Base-by-base conservation (phyloP, 2,113 vertebrate species). In the Brachionichthys hirsutus region DNA sequence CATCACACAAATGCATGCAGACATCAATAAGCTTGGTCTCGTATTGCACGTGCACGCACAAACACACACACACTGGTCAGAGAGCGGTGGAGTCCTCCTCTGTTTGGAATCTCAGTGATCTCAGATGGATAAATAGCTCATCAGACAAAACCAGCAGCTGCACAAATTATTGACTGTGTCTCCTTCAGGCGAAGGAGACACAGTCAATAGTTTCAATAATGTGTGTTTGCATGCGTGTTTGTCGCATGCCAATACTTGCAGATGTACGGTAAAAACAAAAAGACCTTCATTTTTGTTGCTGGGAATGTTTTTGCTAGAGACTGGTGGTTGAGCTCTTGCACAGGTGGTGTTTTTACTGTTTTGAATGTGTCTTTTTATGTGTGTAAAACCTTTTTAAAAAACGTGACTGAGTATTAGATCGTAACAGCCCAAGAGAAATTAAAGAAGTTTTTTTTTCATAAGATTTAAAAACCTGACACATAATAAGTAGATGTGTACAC, bases 401-500 rank as follows among this genome's bases (percentile, higher is more conserved):
- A 46, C 0, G 36, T 30, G 20, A 6, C 10, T 47, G 45, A 47
- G 30, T 43, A 24, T 50, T 14, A 46, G 36, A 14, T 20, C 2
- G 24, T 35, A 65, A 17, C 18, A 49, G 56, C 10, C 14, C 45
- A n/a, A 19, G n/a, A 17, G 30, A 38, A 18, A 65, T 55, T 50
- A 53, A 59, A 64, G 47, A 11, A 4, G 45, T 41, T 11, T 35
- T 73, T 61, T 17, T 60, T 69, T 63, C 4, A 3, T 15, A 18
- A 38, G 52, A 20, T 59, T 9, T 49, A 63, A 42, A 52, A 40
- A 56, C 56, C 36, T 22, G 64, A 65, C 75, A 80, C 77, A 79
- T 85, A 86, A 87, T 85, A 57, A 82, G 53, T 34, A 60, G 54
- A 83, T 75, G 64, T 75, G 50, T 47, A 50, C 67, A 55, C 42